These are phyloP conservation scores for Trichonephila inaurata DNA, from an alignment of 1,140 invertebrate genomes.

Conservation along the genomic window DNA sequence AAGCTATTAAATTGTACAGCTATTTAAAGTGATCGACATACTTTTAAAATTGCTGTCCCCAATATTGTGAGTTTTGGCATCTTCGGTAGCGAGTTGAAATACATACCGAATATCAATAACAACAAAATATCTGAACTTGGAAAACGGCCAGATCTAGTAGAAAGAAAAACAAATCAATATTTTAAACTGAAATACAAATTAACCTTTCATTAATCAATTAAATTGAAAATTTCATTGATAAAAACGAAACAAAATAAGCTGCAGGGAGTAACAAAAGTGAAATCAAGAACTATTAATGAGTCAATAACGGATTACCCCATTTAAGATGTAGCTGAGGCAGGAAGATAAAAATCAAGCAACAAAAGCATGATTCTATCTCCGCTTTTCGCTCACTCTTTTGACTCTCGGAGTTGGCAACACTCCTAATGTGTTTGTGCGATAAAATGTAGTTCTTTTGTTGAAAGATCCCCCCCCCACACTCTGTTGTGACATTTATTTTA, in stretches of 20 bases:
- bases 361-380: background rate
- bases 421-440: constrained; percentile 1
- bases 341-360: background rate
- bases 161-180: background rate
- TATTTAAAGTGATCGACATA: no score
- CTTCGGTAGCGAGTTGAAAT: background rate
- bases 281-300: background rate
- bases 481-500: background rate
- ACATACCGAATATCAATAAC: background rate
- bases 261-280: background rate
- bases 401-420: background rate
- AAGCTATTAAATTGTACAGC: no score
- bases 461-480: background rate
- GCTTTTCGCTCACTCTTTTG: background rate
- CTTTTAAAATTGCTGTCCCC: background rate
- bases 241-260: background rate
- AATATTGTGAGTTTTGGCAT: background rate
- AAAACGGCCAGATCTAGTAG: background rate
- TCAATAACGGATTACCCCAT: background rate
- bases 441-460: background rate
- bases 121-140: background rate
- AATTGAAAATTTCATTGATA: background rate
- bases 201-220: background rate
- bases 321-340: background rate
- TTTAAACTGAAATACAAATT: background rate